Conservation (phyloP, 2,888 invertebrate genomes). For the Helobdella robusta region DNA sequence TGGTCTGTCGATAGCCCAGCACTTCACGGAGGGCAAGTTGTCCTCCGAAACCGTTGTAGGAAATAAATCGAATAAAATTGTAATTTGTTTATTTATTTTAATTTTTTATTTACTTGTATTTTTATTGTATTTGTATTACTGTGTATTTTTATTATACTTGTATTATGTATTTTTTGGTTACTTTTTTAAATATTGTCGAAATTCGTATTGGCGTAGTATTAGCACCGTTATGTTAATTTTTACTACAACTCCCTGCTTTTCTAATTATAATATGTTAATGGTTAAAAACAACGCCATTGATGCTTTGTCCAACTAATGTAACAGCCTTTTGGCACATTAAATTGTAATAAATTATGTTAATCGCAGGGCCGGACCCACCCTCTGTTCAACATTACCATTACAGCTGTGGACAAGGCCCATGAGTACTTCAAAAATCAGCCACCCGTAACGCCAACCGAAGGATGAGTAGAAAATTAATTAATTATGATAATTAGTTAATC, state of each 20-base stretch:
- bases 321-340: no score
- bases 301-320: no score
- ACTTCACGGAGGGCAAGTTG: conserved; percentile 49
- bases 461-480: no score
- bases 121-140: background rate
- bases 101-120: background rate
- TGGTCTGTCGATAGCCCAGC: conserved; percentile 83
- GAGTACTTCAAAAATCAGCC: conserved; percentile 44
- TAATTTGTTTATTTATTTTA: no score
- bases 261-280: no score
- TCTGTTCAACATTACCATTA: conserved; percentile 69
- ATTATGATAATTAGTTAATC: no score
- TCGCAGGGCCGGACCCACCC: conserved; percentile 65
- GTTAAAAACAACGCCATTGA: no score
- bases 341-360: conserved; percentile 22
- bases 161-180: background rate
- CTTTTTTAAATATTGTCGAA: no score
- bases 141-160: conserved; percentile 15
- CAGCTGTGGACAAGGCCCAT: conserved; percentile 52
- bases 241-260: no score
- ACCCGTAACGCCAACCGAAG: no score
- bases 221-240: no score
- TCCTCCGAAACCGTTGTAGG: conserved; percentile 56
- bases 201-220: no score
- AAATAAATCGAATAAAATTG: conserved; percentile 61